Evolutionary conservation across 2,888 invertebrate species (phyloP).

Genomic region (Papilio protenor): DNA sequence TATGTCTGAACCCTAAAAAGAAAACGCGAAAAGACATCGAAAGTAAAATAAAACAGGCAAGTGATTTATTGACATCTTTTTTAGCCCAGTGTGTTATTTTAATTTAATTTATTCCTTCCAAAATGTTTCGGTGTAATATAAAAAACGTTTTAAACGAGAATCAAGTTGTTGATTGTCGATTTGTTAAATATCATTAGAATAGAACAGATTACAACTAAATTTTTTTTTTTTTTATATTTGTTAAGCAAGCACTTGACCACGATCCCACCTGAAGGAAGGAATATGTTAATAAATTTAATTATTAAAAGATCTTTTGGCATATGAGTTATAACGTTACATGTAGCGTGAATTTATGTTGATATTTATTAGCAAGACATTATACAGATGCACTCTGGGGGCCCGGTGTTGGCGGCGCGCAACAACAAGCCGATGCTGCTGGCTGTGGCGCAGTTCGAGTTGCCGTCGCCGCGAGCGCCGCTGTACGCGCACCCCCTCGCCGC

Average conservation of each 20-base stretch:
- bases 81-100: neutral
- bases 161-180: too few relatives aligned
- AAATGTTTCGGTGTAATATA: neutral
- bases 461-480: slow-evolving; percentile 43
- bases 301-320: neutral
- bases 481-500: slow-evolving; percentile 49
- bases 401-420: slow-evolving; percentile 48
- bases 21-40: neutral
- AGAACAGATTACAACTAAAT: too few relatives aligned
- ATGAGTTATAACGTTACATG: neutral
- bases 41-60: slow-evolving; percentile 35
- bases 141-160: too few relatives aligned
- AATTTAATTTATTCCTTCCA: neutral
- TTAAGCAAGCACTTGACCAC: too few relatives aligned
- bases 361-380: neutral
- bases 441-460: slow-evolving; percentile 51
- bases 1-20: slow-evolving; percentile 41
- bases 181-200: too few relatives aligned
- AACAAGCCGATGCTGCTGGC: slow-evolving; percentile 50
- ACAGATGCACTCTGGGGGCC: slow-evolving; percentile 55
- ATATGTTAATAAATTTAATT: too few relatives aligned
- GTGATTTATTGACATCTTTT: neutral
- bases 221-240: too few relatives aligned
- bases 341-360: neutral
- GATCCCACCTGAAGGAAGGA: too few relatives aligned